phyloP scores from a whole-genome alignment of 2,113 vertebrate genomes.

The Ciconia maguari region DNA sequence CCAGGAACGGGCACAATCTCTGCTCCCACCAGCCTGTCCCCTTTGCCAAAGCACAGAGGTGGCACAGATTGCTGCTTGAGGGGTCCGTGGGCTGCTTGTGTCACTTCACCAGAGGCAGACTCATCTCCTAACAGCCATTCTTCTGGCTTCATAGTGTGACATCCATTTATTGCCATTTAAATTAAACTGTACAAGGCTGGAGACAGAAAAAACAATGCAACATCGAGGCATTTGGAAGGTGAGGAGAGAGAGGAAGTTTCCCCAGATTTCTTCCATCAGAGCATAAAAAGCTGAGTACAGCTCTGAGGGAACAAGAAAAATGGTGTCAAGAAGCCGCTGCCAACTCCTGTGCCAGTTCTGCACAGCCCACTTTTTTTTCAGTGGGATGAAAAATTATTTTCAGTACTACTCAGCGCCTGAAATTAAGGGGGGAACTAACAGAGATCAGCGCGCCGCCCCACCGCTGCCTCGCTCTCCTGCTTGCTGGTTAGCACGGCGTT shows the following conservation, averaged over 20 bases:
- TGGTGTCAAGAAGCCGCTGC: neutral
- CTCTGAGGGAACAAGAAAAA: neutral
- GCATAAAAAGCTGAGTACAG: neutral
- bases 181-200: neutral
- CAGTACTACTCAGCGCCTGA: neutral
- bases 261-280: neutral
- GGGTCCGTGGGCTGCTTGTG: neutral
- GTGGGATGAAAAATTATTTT: neutral
- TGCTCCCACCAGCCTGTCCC: neutral
- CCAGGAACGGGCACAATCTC: neutral
- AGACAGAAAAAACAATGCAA: neutral
- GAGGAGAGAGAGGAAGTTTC: neutral
- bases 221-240: neutral
- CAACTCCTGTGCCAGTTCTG: neutral
- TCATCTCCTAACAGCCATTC: neutral
- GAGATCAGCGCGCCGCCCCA: neutral
- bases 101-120: neutral
- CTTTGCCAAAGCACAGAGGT: neutral
- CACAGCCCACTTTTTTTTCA: neutral
- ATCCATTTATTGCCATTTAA: neutral
- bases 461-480: neutral
- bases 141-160: neutral
- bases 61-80: neutral
- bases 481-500: rapidly evolving
- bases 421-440: neutral